A percentile compares a stretch with the other conserved stretches of the same genome.
Conservation (phyloP, 2,797 vertebrate species). For the Sciurus carolinensis region DNA sequence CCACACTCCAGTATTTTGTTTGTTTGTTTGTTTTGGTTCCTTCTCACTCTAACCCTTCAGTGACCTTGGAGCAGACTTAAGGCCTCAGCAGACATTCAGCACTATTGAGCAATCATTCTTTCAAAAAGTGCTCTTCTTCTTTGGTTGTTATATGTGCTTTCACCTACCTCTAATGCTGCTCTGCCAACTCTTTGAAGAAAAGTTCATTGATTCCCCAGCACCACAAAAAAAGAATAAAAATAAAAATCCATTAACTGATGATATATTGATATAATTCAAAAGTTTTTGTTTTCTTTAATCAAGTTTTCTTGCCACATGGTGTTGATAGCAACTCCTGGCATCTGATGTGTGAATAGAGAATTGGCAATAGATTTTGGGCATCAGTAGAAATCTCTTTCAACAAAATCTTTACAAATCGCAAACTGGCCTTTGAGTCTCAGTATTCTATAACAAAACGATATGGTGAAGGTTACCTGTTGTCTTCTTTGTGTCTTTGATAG, state of each 20-base stretch:
- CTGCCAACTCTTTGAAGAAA: not conserved
- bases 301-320: slow-evolving; percentile 77
- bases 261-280: slow-evolving; percentile 59
- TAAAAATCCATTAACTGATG: not conserved
- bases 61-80: not conserved
- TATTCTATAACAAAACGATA: not conserved
- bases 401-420: slow-evolving; percentile 65
- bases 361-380: slow-evolving; percentile 69
- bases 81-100: not conserved
- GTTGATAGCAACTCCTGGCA: slow-evolving; percentile 70
- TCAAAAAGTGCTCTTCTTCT: not conserved
- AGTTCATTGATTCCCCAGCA: not conserved
- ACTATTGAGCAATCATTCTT: not conserved
- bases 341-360: slow-evolving; percentile 77
- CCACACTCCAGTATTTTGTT: fast-evolving
- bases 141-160: not conserved
- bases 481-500: not conserved
- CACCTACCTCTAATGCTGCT: not conserved
- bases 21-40: not conserved
- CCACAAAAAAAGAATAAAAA: not conserved
- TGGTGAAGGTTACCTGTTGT: not conserved
- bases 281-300: slow-evolving; percentile 27
- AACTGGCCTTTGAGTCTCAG: slow-evolving; percentile 21
- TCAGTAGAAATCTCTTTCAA: slow-evolving; percentile 59
- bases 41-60: not conserved